Conservation (phyloP, 30 jellyfish, hydroid and myxozoan species). For the Pseudorhiza aurosa region DNA sequence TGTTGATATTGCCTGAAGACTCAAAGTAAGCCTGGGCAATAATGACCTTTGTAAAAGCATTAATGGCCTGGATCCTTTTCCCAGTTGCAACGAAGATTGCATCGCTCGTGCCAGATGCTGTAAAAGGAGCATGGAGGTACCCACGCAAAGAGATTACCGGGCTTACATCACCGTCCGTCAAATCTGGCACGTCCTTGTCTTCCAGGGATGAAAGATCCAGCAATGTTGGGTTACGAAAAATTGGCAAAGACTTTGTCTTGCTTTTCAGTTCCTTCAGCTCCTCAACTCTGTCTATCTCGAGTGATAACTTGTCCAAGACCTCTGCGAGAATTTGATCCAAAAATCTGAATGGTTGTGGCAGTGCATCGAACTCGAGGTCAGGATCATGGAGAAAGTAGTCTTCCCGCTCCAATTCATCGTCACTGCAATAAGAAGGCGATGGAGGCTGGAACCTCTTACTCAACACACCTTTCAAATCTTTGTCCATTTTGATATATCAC, state of each 20-base stretch:
- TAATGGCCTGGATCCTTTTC: neutral
- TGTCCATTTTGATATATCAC: neutral
- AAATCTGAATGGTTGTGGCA: conserved; percentile 54
- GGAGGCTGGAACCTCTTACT: conserved; percentile 44
- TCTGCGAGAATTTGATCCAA: conserved; percentile 22
- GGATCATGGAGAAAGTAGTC: conserved; percentile 43
- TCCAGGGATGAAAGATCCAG: conserved; percentile 6
- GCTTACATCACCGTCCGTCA: neutral
- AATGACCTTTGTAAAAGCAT: neutral
- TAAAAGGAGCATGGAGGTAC: neutral
- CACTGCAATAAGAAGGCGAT: conserved; percentile 62
- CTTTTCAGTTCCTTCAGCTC: conserved; percentile 8
- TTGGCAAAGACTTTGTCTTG: conserved; percentile 15
- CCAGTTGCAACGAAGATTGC: conserved; percentile 33
- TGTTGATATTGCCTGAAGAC: neutral
- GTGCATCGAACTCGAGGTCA: conserved; percentile 52
- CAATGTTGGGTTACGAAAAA: neutral
- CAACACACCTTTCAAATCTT: neutral
- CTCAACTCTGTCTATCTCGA: conserved; percentile 30
- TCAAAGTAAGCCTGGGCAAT: neutral
- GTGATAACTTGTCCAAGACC: conserved; percentile 19
- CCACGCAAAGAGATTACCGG: neutral
- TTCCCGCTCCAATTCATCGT: conserved; percentile 45
- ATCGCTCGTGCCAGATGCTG: neutral
- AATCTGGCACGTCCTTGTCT: neutral